A percentile compares a stretch with the other conserved stretches of the same genome.
These are phyloP conservation scores for Otolemur crassicaudatus DNA, from an alignment of 2,797 vertebrate genomes.

Conservation along the genomic window DNA sequence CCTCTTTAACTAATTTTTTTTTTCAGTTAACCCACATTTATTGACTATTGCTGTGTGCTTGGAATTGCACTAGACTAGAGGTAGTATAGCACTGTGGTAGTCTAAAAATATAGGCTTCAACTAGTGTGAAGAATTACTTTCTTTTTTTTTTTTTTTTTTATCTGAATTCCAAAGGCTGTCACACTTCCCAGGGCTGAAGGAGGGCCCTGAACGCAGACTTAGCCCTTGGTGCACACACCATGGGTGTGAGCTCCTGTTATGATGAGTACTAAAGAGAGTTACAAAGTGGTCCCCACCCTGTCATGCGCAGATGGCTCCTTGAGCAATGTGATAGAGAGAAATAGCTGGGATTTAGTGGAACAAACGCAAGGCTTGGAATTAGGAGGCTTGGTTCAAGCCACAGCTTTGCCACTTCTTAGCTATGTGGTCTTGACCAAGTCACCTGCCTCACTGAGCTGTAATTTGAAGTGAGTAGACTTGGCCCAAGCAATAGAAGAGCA, in stretches of 20 bases:
- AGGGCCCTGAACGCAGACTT: not conserved
- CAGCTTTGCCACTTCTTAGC: not conserved
- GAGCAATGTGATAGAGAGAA: not conserved
- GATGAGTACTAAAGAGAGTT: not conserved
- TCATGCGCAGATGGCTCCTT: not conserved
- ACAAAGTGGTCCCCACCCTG: not conserved
- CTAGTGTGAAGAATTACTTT: not conserved
- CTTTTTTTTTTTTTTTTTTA: not conserved
- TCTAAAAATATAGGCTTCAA: not conserved
- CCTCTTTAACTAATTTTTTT: not conserved
- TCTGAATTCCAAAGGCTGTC: not conserved
- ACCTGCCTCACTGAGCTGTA: not conserved
- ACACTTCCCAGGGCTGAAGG: not conserved
- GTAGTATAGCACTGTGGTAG: not conserved
- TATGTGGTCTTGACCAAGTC: not conserved
- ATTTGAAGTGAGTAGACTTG: not conserved
- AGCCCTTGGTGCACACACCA: not conserved
- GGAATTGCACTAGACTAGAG: not conserved
- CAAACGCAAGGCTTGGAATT: not conserved
- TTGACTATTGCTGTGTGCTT: not conserved
- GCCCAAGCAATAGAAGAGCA: not conserved
- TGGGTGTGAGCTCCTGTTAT: not conserved
- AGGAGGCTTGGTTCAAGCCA: not conserved
- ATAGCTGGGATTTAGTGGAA: not conserved
- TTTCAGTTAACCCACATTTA: not conserved